These are phyloP conservation scores for Hypanus sabinus DNA, from an alignment of 2,113 vertebrate species.

Conservation along the genomic window DNA sequence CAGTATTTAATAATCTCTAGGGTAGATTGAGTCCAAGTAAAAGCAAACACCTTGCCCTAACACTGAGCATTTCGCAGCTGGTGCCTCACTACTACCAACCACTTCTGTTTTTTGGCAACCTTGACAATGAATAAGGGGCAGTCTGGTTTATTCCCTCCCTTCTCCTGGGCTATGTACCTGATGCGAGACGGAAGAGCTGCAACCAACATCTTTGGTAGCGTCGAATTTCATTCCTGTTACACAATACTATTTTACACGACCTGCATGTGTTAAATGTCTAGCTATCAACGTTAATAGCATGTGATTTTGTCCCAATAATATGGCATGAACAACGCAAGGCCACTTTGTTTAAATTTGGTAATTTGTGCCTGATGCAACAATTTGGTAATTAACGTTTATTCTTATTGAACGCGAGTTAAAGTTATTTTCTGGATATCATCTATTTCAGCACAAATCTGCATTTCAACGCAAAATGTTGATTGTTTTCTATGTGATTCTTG, in stretches of 20 bases:
- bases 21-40: constrained; percentile 39
- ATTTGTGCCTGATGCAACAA: not conserved
- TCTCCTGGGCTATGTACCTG: constrained; percentile 68
- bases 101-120: not conserved
- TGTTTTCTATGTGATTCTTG: not conserved
- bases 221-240: constrained; percentile 38
- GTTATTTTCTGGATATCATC: not conserved
- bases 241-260: not conserved
- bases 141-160: constrained; percentile 49
- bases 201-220: constrained; percentile 53
- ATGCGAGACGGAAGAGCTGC: constrained; percentile 58
- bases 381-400: not conserved
- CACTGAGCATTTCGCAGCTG: constrained; percentile 34
- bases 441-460: not conserved
- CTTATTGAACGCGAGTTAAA: not conserved
- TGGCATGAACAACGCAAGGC: not conserved
- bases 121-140: constrained; percentile 55
- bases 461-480: not conserved
- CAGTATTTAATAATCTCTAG: constrained; percentile 47
- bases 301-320: not conserved
- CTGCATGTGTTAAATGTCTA: not conserved
- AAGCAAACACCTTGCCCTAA: constrained; percentile 40
- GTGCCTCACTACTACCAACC: constrained; percentile 13
- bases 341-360: not conserved
- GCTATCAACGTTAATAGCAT: not conserved